Base-by-base conservation (phyloP, 2,888 invertebrate species). In the Calameuta filiformis region DNA sequence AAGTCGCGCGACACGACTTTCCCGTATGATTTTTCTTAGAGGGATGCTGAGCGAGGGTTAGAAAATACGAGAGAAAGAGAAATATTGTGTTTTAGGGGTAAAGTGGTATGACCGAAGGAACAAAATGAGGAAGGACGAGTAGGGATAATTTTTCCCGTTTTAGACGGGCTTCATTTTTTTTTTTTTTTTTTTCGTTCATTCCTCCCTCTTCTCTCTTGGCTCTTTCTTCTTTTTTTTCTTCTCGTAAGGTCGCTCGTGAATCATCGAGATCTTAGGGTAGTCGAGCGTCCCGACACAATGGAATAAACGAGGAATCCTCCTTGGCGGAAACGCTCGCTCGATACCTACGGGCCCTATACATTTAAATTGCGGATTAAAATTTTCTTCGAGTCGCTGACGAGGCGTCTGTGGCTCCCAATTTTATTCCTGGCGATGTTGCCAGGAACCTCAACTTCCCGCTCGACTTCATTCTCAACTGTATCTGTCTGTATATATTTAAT, bases 121-220 rank as follows among this genome's bases (percentile, higher is more conserved):
- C 2, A 1, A 56, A 56, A 56, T 56, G 56, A 56, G 23, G 23
- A 56, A 56, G 56, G 23, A 56, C 56, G 56, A 23, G 23, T 23
- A 23, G 23, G 56, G 23, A 56, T 56, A 56, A 56, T 56, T 56
- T 56, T 56, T 56, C 2, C 56, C 23, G 23, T 56, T 23, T 56
- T 56, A 23, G 23, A 56, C 9, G 56, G 9, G 56, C 56, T 56
- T 23, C 56, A 56, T 56, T 40, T 40, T 40, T 40, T 40, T 37
- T 12, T 15, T 1, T 12, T 6, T 12, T 40, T 12, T 4, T 23
- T 15, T 15, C 35, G 33, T 35, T 12, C 12, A 12, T 35, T 86
- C 86, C 82, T 86, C 82, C 82, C 77, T 77, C 73, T 69, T 68
- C 78, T 68, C 76, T 75, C 73, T 33, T 35, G 68, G n/a, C 73